Base-by-base conservation (phyloP, 2,888 invertebrate genomes). In the Malacosoma neustria region DNA sequence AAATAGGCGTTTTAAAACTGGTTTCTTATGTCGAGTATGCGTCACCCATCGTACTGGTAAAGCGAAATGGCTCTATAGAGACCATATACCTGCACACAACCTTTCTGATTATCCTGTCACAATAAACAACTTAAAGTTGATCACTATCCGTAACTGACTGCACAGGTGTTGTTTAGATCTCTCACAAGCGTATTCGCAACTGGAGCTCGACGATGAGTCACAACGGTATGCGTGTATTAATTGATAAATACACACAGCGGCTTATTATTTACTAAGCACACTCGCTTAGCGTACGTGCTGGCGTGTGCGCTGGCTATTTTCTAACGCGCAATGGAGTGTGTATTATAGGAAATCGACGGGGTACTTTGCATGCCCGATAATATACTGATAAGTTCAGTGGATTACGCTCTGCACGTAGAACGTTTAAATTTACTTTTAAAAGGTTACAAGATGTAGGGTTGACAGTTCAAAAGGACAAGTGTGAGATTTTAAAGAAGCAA, bases 161-260 rank as follows among this genome's bases (percentile, higher is more conserved):
- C 7, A 1, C 1, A 15, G 1, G 15, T 6, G 1, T 15, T 15
- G 15, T 2, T 15, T 2, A 1, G 15, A 15, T 2, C 7, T 15
- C 1, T 15, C 15, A 1, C 1, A 1, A 2, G 15, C 15, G 1
- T 15, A 15, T 15, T 1, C 1, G 4, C 15, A 15, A 15, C 2
- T 15, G 4, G 2, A 15, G 2, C 1, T 15, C 1, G 15, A 15
- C 15, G 1, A 15, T 2, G 15, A 1, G 1, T 15, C 15, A 6
- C 1, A 15, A 2, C 1, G 7, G 1, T n/a, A 41, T 2, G 43
- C 46, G 4, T 40, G 41, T 13, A 39, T 45, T 2, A n/a, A n/a
- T n/a, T n/a, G n/a, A n/a, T n/a, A n/a, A 46, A 40, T 32, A 43
- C 42, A 1, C 38, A 41, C 12, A 33, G 40, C 0, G 43, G 46